Evolutionary conservation across 2,797 vertebrate species (phyloP), one percentile per base, ranked within the genome.

Genomic region (Choloepus didactylus): DNA sequence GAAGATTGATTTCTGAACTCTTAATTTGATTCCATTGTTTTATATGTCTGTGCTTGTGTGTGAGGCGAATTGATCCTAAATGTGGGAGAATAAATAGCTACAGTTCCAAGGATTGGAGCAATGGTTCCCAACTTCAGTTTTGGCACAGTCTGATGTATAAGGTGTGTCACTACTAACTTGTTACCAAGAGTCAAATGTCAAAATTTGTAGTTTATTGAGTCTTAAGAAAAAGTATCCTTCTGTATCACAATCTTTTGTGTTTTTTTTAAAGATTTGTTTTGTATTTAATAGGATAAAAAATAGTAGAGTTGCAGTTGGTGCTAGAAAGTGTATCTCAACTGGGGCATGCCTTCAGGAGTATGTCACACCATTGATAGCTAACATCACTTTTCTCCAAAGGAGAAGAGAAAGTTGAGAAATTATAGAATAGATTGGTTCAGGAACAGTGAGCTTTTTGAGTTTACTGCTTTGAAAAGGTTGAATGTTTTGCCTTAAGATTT

Each of bases 401-500:
- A 21, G 29, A 85, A 75, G 27, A 80, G 23, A 60, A 94, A 69
- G 87, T 29, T 44, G 69, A 76, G 62, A 89, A 77, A 80, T 62
- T 67, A 38, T 56, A 67, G n/a, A 72, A 51, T 76, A 44, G 31
- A 70, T 66, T 82, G 31, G 19, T 87, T 59, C 12, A 88, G 31
- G 35, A 44, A 77, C 12, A 81, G 80, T 23, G 16, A 85, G 23
- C 23, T 96, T 94, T 91, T 94, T 62, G 60, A 38, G 59, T 82
- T 93, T 67, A 41, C 27, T 86, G 51, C 44, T 44, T 27, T 67
- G 84, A 82, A 66, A 73, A 86, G 23, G 41, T 87, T 75, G 72
- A 87, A 87, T 70, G 62, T 87, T 94, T 94, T 93, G 38, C 79
- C 70, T 31, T 91, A 62, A 90, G 41, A 87, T 70, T 5, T 38